Evolutionary conservation across 2,113 vertebrate species (phyloP).

Genomic region (Ochotona curzoniae): DNA sequence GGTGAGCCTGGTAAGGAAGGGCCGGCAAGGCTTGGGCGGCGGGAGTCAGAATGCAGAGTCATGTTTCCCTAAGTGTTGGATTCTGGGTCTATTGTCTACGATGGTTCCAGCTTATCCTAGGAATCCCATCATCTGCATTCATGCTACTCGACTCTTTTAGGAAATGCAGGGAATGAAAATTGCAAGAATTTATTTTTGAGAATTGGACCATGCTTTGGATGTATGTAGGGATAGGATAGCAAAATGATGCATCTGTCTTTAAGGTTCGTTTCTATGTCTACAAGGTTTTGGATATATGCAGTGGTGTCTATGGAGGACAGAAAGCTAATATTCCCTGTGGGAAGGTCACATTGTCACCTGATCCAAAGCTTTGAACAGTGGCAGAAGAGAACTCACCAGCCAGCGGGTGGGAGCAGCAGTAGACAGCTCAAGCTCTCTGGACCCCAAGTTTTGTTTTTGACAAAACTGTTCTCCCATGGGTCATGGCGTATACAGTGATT

Average conservation of each 20-base stretch:
- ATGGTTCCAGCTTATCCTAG: not conserved
- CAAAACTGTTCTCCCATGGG: too few species aligned
- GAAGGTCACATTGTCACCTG: too few species aligned
- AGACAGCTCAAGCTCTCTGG: too few species aligned
- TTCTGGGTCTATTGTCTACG: not conserved
- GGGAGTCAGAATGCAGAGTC: not conserved
- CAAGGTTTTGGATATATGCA: not conserved
- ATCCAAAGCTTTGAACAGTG: too few species aligned
- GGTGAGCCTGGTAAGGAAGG: not conserved
- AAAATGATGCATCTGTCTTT: conserved; percentile 1
- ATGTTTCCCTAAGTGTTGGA: not conserved
- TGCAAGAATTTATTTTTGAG: not conserved
- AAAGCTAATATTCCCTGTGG: too few species aligned
- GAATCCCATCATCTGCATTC: not conserved
- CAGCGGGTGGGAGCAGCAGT: too few species aligned
- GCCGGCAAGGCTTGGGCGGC: not conserved
- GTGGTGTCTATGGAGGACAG: conserved; percentile 3
- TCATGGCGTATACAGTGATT: too few species aligned
- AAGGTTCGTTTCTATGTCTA: not conserved
- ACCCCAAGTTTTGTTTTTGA: too few species aligned
- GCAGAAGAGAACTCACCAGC: too few species aligned
- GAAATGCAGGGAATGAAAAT: not conserved
- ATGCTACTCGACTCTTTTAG: not conserved
- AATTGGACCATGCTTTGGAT: not conserved
- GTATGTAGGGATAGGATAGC: not conserved